phyloP scores from a whole-genome alignment of 2,888 invertebrate genomes.

The Cetonia aurata region DNA sequence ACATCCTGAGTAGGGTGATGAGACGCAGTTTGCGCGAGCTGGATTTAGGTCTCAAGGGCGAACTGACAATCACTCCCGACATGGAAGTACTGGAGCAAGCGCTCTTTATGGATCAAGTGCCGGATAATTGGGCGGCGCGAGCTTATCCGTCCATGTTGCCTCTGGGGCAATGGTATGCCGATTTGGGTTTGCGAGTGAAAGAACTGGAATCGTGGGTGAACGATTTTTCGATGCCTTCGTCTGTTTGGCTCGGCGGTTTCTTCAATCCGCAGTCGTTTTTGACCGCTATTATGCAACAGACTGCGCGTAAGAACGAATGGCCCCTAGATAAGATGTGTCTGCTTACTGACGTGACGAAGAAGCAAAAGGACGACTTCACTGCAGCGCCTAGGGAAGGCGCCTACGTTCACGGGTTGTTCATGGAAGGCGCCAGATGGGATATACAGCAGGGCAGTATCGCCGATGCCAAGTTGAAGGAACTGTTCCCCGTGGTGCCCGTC shows the following conservation, averaged over 20 bases:
- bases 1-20: conserved; percentile 85
- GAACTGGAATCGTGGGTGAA: conserved; percentile 90
- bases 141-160: conserved; percentile 92
- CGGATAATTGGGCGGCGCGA: conserved; percentile 84
- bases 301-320: conserved; percentile 95
- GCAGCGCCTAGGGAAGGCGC: conserved; percentile 92
- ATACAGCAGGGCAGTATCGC: conserved; percentile 80
- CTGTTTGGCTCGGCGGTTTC: conserved; percentile 95
- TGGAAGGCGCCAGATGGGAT: conserved; percentile 98
- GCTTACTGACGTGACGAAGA: conserved; percentile 95
- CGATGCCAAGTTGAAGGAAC: conserved; percentile 89
- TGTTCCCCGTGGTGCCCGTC: conserved; percentile 92
- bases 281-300: conserved; percentile 98
- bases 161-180: conserved; percentile 88
- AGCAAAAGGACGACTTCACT: conserved; percentile 85
- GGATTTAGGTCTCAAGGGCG: conserved; percentile 92
- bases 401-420: conserved; percentile 87
- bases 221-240: conserved; percentile 87
- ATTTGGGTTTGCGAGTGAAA: conserved; percentile 82
- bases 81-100: conserved; percentile 91
- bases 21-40: conserved; percentile 85
- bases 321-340: conserved; percentile 96
- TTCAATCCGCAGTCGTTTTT: conserved; percentile 97
- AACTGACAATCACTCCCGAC: conserved; percentile 90
- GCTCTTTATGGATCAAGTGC: conserved; percentile 92